Evolutionary conservation across 2,113 vertebrate species (phyloP).

Genomic region (Tichodroma muraria): DNA sequence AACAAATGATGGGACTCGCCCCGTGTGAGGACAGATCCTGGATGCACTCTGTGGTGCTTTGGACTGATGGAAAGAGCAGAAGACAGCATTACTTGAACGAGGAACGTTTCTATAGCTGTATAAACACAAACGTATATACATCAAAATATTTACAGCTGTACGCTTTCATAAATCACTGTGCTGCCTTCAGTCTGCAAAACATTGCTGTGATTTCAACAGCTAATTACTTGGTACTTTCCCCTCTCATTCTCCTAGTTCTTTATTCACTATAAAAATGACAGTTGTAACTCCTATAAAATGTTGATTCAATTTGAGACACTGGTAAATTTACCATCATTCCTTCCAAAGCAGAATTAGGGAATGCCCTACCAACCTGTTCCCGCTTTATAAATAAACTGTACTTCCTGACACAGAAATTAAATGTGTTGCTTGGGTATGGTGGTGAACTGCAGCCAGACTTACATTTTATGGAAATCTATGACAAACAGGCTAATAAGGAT

Average conservation of each 20-base stretch:
- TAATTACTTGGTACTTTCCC: background rate
- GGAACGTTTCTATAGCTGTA: background rate
- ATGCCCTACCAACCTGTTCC: conserved; percentile 66
- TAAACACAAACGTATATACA: background rate
- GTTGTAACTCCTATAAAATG: conserved; percentile 65
- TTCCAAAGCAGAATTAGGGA: conserved; percentile 75
- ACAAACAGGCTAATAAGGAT: conserved; percentile 28
- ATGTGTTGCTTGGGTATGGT: background rate
- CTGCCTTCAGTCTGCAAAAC: background rate
- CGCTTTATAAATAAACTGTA: conserved; percentile 69
- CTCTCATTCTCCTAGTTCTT: background rate
- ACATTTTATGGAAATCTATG: conserved; percentile 14
- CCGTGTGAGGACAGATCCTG: background rate
- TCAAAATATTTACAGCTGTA: conserved; percentile 20
- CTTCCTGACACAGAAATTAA: conserved; percentile 38
- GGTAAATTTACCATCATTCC: conserved; percentile 72
- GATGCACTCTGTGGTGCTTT: background rate
- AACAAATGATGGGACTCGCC: background rate
- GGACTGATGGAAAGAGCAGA: background rate
- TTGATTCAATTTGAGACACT: conserved; percentile 66
- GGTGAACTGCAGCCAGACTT: conserved; percentile 49
- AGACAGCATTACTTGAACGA: background rate
- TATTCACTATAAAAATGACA: conserved; percentile 56
- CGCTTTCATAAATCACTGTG: background rate
- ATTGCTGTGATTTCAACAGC: background rate